Percentiles rank a stretch among this genome's conserved stretches.
Evolutionary conservation across 2,113 vertebrate genomes (phyloP).

Genomic region (Psittacula cyanocephala): DNA sequence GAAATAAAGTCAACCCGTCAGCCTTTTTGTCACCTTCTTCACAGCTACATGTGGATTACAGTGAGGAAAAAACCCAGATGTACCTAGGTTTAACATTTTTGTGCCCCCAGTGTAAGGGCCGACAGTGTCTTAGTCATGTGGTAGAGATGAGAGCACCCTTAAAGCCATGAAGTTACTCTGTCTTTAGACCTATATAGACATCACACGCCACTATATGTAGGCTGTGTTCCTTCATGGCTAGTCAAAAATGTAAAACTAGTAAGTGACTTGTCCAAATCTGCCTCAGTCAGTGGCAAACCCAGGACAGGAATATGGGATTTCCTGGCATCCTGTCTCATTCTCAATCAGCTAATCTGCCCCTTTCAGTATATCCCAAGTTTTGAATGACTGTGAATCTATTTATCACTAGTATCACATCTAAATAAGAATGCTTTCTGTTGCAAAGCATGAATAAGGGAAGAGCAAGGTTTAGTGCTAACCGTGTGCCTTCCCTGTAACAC

Average conservation of each 20-base stretch:
- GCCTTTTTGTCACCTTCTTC: background rate
- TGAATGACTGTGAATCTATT: background rate
- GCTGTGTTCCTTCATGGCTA: background rate
- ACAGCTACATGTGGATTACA: accelerated
- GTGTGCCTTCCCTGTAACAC: background rate
- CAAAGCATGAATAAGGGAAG: background rate
- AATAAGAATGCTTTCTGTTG: background rate
- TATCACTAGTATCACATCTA: background rate
- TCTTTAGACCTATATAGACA: background rate
- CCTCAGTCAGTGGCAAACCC: background rate
- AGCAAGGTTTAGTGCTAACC: background rate
- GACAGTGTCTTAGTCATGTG: background rate
- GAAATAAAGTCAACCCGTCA: background rate
- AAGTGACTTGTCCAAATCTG: background rate
- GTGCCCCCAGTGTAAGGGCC: too few relatives aligned
- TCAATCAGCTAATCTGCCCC: background rate
- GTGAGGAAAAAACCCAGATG: background rate
- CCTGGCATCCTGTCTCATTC: background rate
- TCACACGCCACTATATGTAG: accelerated
- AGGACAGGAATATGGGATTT: background rate
- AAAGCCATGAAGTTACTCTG: accelerated
- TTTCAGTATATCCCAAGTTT: background rate
- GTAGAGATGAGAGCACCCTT: background rate
- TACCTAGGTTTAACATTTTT: background rate
- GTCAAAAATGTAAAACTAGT: background rate